Percentiles rank a stretch among this genome's conserved stretches.
These are phyloP conservation scores for Lycophotia porphyrea DNA, from an alignment of 2,888 invertebrate species.

Conservation along the genomic window DNA sequence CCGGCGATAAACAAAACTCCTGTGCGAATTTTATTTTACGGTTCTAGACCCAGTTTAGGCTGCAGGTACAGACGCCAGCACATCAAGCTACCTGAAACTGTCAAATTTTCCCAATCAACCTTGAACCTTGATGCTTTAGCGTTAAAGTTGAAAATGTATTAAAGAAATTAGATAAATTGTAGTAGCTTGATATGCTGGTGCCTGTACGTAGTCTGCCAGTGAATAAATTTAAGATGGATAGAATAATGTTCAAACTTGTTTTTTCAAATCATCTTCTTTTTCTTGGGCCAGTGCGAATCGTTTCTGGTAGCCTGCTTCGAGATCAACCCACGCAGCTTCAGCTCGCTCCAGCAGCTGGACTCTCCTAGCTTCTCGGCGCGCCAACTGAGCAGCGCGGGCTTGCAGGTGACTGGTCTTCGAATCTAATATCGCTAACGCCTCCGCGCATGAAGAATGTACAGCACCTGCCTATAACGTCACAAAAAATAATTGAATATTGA, in stretches of 20 bases:
- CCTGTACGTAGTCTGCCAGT: background rate
- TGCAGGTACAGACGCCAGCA: no score
- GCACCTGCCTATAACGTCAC: constrained; percentile 77
- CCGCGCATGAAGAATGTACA: constrained; percentile 73
- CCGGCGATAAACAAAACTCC: background rate
- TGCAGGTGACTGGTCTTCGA: constrained; percentile 74
- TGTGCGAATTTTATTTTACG: background rate
- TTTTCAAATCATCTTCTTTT: constrained; percentile 78
- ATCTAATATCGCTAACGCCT: constrained; percentile 75
- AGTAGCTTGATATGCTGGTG: no score
- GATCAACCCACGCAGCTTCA: constrained; percentile 84
- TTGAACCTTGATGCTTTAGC: no score
- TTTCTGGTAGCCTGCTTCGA: constrained; percentile 82
- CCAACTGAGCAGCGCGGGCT: constrained; percentile 75
- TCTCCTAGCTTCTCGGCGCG: constrained; percentile 80
- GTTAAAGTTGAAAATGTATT: no score
- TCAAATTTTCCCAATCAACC: no score
- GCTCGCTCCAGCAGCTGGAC: constrained; percentile 82
- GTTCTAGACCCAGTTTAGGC: background rate
- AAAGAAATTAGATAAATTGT: no score
- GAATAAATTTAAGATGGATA: background rate
- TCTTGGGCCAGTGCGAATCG: constrained; percentile 77
- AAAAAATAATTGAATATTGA: constrained; percentile 3
- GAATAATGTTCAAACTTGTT: constrained; percentile 72
- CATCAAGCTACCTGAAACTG: no score